These are phyloP conservation scores for Pseudochromis fuscus DNA, from an alignment of 2,797 vertebrate genomes.

Conservation along the genomic window DNA sequence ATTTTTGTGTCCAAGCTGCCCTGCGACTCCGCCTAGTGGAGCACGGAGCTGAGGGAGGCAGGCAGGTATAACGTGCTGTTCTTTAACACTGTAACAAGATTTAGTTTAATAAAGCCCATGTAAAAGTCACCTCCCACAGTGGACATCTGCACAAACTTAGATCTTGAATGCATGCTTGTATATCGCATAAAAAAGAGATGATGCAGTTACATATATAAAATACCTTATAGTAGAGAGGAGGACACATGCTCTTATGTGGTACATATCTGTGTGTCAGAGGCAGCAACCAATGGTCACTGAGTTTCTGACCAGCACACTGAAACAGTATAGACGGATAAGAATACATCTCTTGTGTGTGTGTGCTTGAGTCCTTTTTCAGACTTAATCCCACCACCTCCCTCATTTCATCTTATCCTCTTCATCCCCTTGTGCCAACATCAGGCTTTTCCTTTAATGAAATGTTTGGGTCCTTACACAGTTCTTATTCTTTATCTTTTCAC, in stretches of 20 bases:
- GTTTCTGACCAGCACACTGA: conserved; percentile 30
- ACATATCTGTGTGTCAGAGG: conserved; percentile 27
- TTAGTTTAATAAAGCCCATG: conserved; percentile 35
- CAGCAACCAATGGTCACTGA: conserved; percentile 44
- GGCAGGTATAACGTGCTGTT: conserved; percentile 50
- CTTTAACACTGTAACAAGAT: conserved; percentile 15
- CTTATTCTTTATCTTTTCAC: conserved; percentile 64
- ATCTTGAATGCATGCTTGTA: conserved; percentile 27
- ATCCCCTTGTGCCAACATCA: conserved; percentile 45
- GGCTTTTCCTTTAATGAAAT: conserved; percentile 75
- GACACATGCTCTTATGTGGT: conserved; percentile 16
- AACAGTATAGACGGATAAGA: conserved; percentile 5
- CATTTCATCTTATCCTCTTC: conserved; percentile 69
- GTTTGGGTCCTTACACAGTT: conserved; percentile 60
- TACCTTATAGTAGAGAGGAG: conserved; percentile 4
- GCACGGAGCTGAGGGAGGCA: conserved; percentile 36
- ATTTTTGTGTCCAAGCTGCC: conserved; percentile 39
- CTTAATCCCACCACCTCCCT: conserved; percentile 51
- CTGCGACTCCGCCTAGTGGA: conserved; percentile 65
- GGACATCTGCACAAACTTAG: conserved; percentile 30
- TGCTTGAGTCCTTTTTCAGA: conserved; percentile 33
- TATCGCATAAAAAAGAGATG: conserved; percentile 7
- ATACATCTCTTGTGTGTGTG: conserved; percentile 8
- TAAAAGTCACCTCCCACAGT: conserved; percentile 3
- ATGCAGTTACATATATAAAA: conserved; percentile 13